Percentiles rank a stretch among this genome's conserved stretches.
Evolutionary conservation across 2,888 invertebrate genomes (phyloP).

Genomic region (Arrhopalites spinosus): DNA sequence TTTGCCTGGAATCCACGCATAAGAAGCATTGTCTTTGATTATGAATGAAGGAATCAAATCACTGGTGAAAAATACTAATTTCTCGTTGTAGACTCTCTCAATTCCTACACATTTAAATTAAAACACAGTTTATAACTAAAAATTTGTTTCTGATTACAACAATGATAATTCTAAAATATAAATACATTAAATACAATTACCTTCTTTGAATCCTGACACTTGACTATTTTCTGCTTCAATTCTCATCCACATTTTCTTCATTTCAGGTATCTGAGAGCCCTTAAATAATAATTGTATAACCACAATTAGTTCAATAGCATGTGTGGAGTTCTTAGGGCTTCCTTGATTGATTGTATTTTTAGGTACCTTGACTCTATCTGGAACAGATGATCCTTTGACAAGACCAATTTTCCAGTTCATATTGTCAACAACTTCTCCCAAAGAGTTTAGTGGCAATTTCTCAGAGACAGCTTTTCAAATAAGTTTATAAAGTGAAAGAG

Average conservation of each 20-base stretch:
- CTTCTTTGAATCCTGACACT: constrained; percentile 45
- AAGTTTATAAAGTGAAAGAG: too few relatives aligned
- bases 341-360: neutral
- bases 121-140: too few relatives aligned
- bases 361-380: constrained; percentile 51
- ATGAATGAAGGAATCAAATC: constrained; percentile 52
- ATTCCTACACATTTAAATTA: constrained; percentile 43
- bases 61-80: constrained; percentile 52
- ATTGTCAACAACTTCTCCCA: constrained; percentile 47
- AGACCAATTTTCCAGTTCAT: constrained; percentile 51
- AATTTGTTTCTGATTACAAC: too few relatives aligned
- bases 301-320: neutral
- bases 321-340: neutral
- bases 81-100: constrained; percentile 45
- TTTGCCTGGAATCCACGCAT: constrained; percentile 48
- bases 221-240: too few relatives aligned
- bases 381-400: constrained; percentile 48
- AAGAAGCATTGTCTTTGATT: constrained; percentile 50
- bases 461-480: constrained; percentile 39
- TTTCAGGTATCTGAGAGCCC: constrained; percentile 47
- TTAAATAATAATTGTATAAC: constrained; percentile 20
- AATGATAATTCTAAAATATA: too few relatives aligned
- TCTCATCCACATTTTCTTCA: constrained; percentile 44
- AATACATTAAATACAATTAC: neutral
- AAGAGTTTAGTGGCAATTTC: constrained; percentile 46